Conservation (phyloP, 2,797 vertebrate genomes). For the Microctenopoma steveboyesi region DNA sequence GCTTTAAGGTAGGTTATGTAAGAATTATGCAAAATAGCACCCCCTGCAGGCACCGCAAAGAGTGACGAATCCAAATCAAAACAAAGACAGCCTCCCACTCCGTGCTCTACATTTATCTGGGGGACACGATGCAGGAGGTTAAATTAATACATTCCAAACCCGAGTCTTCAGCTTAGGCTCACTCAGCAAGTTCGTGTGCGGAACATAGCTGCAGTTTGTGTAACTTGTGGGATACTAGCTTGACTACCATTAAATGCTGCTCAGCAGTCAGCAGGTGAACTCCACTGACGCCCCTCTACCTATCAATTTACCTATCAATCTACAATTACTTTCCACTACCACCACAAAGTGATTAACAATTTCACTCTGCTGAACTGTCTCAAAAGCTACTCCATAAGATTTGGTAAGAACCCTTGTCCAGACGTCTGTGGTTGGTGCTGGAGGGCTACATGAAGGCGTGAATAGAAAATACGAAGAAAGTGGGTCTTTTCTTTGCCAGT, state of each 20-base stretch:
- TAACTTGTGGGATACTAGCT: not conserved
- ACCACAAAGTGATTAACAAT: not conserved
- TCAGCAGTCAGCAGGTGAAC: not conserved
- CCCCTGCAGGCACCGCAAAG: slow-evolving; percentile 42
- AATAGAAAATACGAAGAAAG: not conserved
- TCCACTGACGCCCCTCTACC: not conserved
- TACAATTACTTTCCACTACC: not conserved
- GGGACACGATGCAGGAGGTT: slow-evolving; percentile 24
- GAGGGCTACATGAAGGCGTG: not conserved
- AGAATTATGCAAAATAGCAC: slow-evolving; percentile 57
- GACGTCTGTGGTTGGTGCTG: not conserved
- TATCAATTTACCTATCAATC: too few species aligned
- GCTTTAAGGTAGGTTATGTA: slow-evolving; percentile 52
- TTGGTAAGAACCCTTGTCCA: too few species aligned
- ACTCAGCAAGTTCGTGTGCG: not conserved
- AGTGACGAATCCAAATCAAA: slow-evolving; percentile 44
- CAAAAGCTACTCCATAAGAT: too few species aligned
- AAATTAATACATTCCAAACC: slow-evolving; percentile 25
- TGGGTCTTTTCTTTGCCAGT: not conserved
- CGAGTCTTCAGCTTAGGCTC: slow-evolving; percentile 2
- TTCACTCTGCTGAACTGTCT: not conserved
- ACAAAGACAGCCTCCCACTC: slow-evolving; percentile 25
- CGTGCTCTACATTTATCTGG: slow-evolving; percentile 25
- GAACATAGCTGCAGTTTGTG: not conserved
- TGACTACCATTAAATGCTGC: not conserved